Base-by-base conservation (phyloP, 53 echinoderm and acorn worm genomes). In the Henricia sp. region DNA sequence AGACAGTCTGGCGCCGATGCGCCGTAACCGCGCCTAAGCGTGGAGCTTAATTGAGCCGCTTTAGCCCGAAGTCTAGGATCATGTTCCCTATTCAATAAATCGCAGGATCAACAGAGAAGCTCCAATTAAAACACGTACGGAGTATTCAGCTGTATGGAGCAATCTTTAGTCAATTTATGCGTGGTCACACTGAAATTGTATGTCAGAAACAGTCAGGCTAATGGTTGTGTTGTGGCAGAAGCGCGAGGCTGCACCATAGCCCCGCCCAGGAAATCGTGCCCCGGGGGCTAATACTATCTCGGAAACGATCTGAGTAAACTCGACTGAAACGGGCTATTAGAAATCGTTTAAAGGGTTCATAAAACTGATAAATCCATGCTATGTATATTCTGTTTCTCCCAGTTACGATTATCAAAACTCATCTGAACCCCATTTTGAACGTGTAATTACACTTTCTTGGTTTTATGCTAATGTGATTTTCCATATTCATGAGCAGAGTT, bases 51-150 rank as follows among this genome's bases (percentile, higher is more conserved):
- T 67, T 8, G 67, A 38, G 44, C 43, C 70, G 19, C 27, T 14
- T 2, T 12, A 44, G 70, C 70, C 27, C 13, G 1, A 0, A 46
- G 70, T 25, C 6, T 14, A 8, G 1, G 21, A 12, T 48, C 80
- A 46, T 64, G 46, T 80, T 64, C 52, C 80, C 64, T 14, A 29
- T n/a, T 64, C 60, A 32, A 36, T 57, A 55, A 54, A 73, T 52
- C 52, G 20, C 23, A 52, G 53, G 56, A 63, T 64, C 44, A 80
- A 80, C 63, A 37, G 62, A 28, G 32, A 24, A 32, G 63, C 17
- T 77, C 80, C 80, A 80, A 80, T 48, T 80, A 80, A 80, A 80
- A 80, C 65, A 80, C 37, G 27, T 10, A 10, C 46, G 13, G 2
- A 8, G 12, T 26, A 26, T 9, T n/a, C 25, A 17, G 38, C 33